A percentile compares a stretch with the other conserved stretches of the same genome.
phyloP scores from a whole-genome alignment of 2,888 invertebrate genomes.

The Leucoma salicis region DNA sequence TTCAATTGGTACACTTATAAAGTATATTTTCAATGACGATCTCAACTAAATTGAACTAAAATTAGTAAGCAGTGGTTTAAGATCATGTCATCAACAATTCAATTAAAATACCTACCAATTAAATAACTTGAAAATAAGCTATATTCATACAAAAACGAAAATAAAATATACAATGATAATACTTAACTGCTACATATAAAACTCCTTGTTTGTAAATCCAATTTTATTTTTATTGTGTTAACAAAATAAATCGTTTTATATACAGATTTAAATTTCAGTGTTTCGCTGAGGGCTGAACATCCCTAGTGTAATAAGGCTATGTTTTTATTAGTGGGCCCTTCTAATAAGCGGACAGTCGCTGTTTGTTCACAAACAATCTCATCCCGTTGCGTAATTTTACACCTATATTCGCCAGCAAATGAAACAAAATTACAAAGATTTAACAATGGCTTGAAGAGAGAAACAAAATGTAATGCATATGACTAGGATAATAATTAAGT shows the following conservation, averaged over 20 bases:
- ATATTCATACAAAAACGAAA: slow-evolving; percentile 15
- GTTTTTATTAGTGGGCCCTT: slow-evolving; percentile 72
- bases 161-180: slow-evolving; percentile 37
- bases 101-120: not conserved
- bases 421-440: slow-evolving; percentile 51
- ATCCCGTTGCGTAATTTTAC: slow-evolving; percentile 68
- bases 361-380: slow-evolving; percentile 75
- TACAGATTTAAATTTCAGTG: slow-evolving; percentile 69
- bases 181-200: slow-evolving; percentile 51
- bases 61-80: too few species aligned
- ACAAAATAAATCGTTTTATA: slow-evolving; percentile 72
- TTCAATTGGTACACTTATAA: too few species aligned
- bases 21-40: too few species aligned
- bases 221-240: slow-evolving; percentile 67
- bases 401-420: slow-evolving; percentile 56
- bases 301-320: slow-evolving; percentile 66
- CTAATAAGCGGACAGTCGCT: slow-evolving; percentile 74
- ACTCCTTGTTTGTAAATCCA: slow-evolving; percentile 52
- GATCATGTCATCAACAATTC: too few species aligned
- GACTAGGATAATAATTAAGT: too few species aligned
- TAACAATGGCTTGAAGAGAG: slow-evolving; percentile 49
- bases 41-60: too few species aligned
- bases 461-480: too few species aligned
- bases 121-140: slow-evolving; percentile 7
- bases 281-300: slow-evolving; percentile 48